Conservation (phyloP, 53 echinoderm and acorn worm genomes). For the Hippasteria phrygiana region DNA sequence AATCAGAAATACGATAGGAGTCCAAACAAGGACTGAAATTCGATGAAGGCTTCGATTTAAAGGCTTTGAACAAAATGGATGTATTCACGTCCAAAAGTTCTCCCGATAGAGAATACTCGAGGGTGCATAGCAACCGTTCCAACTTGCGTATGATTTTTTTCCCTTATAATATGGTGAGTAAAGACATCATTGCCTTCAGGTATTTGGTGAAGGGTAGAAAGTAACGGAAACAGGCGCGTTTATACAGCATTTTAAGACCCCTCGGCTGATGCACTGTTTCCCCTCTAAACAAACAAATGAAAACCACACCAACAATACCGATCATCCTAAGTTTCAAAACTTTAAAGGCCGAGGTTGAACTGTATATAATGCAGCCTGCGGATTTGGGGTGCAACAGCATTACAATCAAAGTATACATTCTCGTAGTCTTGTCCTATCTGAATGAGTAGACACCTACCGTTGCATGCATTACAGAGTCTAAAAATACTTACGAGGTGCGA, state of each 20-base stretch:
- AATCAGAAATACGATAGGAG: constrained; percentile 18
- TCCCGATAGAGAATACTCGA: background rate
- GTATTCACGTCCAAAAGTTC: constrained; percentile 7
- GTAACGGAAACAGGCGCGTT: background rate
- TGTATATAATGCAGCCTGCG: no score
- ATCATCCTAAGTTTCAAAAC: background rate
- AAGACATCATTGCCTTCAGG: background rate
- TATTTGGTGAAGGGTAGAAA: background rate
- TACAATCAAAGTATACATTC: no score
- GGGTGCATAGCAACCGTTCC: background rate
- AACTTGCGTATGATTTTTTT: background rate
- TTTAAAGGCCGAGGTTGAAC: no score
- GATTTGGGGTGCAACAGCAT: no score
- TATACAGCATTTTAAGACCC: background rate
- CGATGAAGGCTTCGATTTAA: background rate
- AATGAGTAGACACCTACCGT: no score
- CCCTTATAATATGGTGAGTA: no score
- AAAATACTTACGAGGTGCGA: no score
- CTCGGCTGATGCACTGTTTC: background rate
- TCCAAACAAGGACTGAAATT: constrained; percentile 26
- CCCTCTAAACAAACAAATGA: background rate
- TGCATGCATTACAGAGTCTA: no score
- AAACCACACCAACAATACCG: no score
- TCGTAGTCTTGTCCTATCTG: no score
- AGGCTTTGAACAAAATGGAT: background rate